Base-by-base conservation (phyloP, 2,797 vertebrate species). In the Danio tinwini region DNA sequence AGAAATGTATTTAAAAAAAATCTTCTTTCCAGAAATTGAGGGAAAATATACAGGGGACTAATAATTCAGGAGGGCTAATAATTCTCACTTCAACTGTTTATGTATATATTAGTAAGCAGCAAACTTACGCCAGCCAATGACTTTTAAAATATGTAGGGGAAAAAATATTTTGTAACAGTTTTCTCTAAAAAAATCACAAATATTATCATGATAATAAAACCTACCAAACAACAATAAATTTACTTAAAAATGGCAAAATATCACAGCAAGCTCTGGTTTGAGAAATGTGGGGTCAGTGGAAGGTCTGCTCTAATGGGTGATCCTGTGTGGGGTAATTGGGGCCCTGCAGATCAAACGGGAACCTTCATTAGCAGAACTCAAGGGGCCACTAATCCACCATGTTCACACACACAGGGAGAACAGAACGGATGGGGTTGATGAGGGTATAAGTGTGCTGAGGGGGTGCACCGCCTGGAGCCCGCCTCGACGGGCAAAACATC, bases 281-380 rank as follows among this genome's bases (percentile, higher is more conserved):
- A 78, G 81, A 82, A 85, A 80, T 50, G 40, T n/a, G 14, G 69
- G 82, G 81, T 84, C 84, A 86, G 39, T 53, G 49, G 78, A 82
- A 81, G 65, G 73, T 76, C 80, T 77, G 59, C 76, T 75, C 85
- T 74, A 80, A 85, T 85, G 70, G 81, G 67, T 78, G 78, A 83
- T 82, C 78, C 86, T 19, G 59, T 83, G 87, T 84, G 76, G 80
- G 85, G 85, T 93, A 94, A 93, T 93, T 94, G 91, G 81, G 92
- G 91, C 87, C 87, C 90, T 92, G 83, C 84, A 93, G 90, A 93
- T 94, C 91, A 93, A 94, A 94, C 89, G 81, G 83, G 76, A 82
- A 76, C 83, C 90, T 91, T 93, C 90, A 92, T 93, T 93, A 92
- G 92, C 88, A 86, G 89, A 88, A 90, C 90, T 92, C 88, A 88